Evolutionary conservation across 2,888 invertebrate species (phyloP).

Genomic region (Brachylomia viminalis): DNA sequence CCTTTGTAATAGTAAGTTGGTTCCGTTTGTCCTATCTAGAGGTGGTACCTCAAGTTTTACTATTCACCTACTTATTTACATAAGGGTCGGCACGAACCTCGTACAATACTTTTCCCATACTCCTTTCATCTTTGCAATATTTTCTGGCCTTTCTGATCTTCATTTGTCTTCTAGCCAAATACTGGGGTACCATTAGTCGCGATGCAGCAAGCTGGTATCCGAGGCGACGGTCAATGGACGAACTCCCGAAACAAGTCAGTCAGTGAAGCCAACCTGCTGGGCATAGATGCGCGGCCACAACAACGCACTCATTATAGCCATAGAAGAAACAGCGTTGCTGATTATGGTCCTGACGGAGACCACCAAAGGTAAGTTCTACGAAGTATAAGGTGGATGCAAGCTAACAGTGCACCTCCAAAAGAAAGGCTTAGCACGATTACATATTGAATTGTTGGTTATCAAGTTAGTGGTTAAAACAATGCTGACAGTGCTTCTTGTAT

Average conservation of each 20-base stretch:
- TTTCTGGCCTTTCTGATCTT: background rate
- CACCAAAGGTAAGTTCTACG: slow-evolving; percentile 87
- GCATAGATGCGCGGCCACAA: slow-evolving; percentile 89
- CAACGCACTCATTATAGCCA: slow-evolving; percentile 84
- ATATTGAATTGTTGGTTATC: background rate
- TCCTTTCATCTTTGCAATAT: background rate
- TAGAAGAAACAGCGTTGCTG: slow-evolving; percentile 91
- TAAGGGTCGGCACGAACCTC: too few relatives aligned
- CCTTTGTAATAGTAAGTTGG: background rate
- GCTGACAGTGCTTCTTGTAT: background rate
- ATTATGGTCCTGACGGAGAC: slow-evolving; percentile 89
- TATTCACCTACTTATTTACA: background rate
- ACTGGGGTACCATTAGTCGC: slow-evolving; percentile 92
- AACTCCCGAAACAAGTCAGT: slow-evolving; percentile 92
- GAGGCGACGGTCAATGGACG: slow-evolving; percentile 89
- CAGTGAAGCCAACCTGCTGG: slow-evolving; percentile 96
- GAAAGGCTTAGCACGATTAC: background rate
- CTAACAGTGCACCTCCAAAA: background rate
- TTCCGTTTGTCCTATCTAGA: background rate
- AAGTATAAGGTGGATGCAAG: background rate
- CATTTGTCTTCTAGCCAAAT: slow-evolving; percentile 73
- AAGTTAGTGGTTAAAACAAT: background rate
- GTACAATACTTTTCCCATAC: background rate
- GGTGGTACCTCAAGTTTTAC: background rate
- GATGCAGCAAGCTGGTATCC: slow-evolving; percentile 93